Evolutionary conservation across 2,113 vertebrate genomes (phyloP).

Genomic region (Rattus norvegicus): GRCr8 NC_086026.1:81170501-81171000

Average conservation of each 20-base stretch:
- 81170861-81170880: accelerated
- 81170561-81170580: not conserved
- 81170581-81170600: not conserved
- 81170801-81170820: not conserved
- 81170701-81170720: not conserved
- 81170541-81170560: not conserved
- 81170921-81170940: not conserved
- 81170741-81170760: not conserved
- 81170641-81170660: not conserved
- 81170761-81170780: not conserved
- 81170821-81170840: not conserved
- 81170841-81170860: accelerated
- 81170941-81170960: not conserved
- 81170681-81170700: not conserved
- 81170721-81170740: not conserved
- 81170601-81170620: not conserved
- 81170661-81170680: not conserved
- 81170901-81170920: constrained; percentile 5
- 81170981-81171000: not conserved
- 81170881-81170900: not conserved
- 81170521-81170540: not conserved
- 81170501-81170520: not conserved
- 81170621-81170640: not conserved
- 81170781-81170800: not conserved
- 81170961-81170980: not conserved